phyloP scores from a whole-genome alignment of 2,113 vertebrate genomes.

The Cheilinus undulatus region DNA sequence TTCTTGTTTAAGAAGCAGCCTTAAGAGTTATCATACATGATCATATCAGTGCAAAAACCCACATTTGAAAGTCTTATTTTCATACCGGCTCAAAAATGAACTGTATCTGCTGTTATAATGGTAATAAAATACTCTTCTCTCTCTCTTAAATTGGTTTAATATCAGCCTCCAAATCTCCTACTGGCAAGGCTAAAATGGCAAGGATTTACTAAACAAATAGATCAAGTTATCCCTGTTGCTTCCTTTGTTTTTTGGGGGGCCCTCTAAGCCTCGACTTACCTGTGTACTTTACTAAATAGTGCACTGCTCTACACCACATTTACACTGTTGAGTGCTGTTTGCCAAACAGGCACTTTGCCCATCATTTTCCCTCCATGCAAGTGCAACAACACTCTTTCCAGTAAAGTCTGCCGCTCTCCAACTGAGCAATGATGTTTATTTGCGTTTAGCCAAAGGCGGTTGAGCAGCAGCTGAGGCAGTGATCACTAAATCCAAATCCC shows the following conservation, averaged over 20 bases:
- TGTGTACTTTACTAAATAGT: not conserved
- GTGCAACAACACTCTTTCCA: constrained; percentile 26
- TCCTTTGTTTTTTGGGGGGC: not conserved
- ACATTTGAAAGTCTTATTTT: not conserved
- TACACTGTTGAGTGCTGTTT: constrained; percentile 26
- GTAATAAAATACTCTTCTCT: not conserved
- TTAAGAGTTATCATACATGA: not conserved
- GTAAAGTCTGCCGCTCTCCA: constrained; percentile 31
- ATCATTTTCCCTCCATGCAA: constrained; percentile 18
- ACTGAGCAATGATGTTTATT: constrained; percentile 63
- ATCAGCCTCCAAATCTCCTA: not conserved
- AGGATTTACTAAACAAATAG: not conserved
- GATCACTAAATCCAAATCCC: constrained; percentile 67
- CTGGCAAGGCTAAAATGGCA: not conserved
- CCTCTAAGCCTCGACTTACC: not conserved
- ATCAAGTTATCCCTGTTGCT: not conserved
- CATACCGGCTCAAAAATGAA: not conserved
- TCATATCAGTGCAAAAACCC: not conserved
- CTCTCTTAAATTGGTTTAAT: not conserved
- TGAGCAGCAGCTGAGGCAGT: constrained; percentile 55
- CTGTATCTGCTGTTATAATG: not conserved
- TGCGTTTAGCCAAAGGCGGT: constrained; percentile 64
- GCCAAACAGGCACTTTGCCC: constrained; percentile 41
- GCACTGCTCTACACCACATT: not conserved
- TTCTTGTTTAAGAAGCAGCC: not conserved